A percentile compares a stretch with the other conserved stretches of the same genome.
Conservation (phyloP, 1,140 invertebrate genomes). For the Caenorhabditis briggsae region DNA sequence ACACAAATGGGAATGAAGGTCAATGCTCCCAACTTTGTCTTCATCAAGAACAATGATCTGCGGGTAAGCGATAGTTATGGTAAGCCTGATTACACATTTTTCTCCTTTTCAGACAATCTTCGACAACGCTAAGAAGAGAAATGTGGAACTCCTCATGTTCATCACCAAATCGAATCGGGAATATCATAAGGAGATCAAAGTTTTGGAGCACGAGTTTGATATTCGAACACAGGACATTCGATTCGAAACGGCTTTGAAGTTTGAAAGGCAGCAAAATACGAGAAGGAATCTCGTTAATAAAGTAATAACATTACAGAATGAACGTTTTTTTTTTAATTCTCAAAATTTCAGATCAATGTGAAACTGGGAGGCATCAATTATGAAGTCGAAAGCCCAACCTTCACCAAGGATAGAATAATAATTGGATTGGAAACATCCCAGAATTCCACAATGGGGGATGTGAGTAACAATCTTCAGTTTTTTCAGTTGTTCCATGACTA, state of each 20-base stretch:
- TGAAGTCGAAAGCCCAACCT: neutral
- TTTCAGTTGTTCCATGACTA: neutral
- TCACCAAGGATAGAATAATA: neutral
- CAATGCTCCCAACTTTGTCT: no score
- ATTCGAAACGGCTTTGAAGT: neutral
- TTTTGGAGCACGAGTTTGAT: neutral
- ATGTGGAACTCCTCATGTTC: neutral
- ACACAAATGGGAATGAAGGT: neutral
- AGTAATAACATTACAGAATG: neutral
- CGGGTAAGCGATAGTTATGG: neutral
- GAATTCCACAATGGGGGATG: neutral
- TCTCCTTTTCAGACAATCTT: neutral
- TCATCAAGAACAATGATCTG: neutral
- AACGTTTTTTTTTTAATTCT: neutral
- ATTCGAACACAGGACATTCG: neutral
- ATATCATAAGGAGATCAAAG: neutral
- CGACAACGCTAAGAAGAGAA: neutral
- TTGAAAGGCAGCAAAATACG: neutral
- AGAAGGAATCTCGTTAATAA: neutral
- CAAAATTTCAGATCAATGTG: neutral
- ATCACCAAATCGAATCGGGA: neutral
- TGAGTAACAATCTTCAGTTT: neutral
- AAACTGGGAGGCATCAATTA: conserved; percentile 1
- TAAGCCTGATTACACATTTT: neutral
- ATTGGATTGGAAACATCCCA: conserved; percentile 6